phyloP scores from a whole-genome alignment of 2,797 vertebrate genomes.

The Poecilia picta region DNA sequence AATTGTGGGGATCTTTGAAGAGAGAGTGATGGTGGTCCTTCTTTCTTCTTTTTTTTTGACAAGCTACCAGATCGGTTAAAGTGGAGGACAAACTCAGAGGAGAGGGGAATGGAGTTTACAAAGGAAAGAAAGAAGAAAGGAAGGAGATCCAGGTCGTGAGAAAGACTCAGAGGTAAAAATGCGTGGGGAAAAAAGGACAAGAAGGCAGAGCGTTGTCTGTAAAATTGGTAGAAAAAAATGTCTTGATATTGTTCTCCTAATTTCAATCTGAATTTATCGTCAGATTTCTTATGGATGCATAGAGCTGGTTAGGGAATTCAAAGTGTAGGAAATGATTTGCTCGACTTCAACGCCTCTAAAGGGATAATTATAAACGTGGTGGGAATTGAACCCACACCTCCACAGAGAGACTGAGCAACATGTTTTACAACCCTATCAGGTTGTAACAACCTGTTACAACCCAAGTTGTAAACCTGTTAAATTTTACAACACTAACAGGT shows the following conservation, averaged over 20 bases:
- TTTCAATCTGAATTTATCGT: neutral
- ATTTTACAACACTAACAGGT: neutral
- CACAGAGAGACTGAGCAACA: neutral
- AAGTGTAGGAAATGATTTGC: too few relatives aligned
- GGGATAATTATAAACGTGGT: neutral
- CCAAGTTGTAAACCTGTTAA: too few relatives aligned
- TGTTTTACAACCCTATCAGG: neutral
- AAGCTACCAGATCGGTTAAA: neutral
- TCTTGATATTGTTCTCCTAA: neutral
- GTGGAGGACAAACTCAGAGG: slow-evolving; percentile 10
- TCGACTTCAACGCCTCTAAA: too few relatives aligned
- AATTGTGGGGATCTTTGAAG: slow-evolving; percentile 1
- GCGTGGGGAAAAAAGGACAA: neutral
- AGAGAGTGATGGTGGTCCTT: neutral
- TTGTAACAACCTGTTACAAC: too few relatives aligned
- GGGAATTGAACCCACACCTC: neutral
- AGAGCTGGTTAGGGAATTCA: neutral
- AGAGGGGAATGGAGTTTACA: neutral
- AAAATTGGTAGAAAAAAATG: neutral
- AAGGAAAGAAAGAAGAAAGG: neutral
- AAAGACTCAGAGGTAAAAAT: neutral
- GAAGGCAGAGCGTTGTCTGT: neutral
- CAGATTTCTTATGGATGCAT: neutral
- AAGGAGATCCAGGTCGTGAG: neutral
- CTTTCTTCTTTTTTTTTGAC: neutral